Conservation (phyloP, 2,888 invertebrate species). For the Lamellibrachia columna region DNA sequence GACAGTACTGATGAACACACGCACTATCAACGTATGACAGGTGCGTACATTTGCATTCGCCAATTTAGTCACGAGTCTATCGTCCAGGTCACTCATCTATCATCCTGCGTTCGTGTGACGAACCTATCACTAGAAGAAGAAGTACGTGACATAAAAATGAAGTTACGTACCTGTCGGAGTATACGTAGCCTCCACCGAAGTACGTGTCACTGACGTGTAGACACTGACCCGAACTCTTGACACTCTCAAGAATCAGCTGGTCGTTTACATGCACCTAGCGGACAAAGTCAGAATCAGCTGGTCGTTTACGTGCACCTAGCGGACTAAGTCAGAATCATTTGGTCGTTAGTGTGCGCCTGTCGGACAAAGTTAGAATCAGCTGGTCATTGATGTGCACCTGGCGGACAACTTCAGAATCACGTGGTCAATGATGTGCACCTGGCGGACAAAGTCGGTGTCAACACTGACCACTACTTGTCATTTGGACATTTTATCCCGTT, state of each 20-base stretch:
- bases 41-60: too few relatives aligned
- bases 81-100: too few relatives aligned
- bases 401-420: not conserved
- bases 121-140: too few relatives aligned
- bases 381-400: slow-evolving; percentile 64
- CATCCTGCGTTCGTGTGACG: too few relatives aligned
- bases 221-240: slow-evolving; percentile 65
- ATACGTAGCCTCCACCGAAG: not conserved
- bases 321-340: slow-evolving; percentile 45
- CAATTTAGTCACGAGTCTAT: too few relatives aligned
- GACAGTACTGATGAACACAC: too few relatives aligned
- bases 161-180: not conserved
- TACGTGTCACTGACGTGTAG: slow-evolving; percentile 49
- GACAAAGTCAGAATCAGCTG: slow-evolving; percentile 48
- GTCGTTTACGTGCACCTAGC: slow-evolving; percentile 62
- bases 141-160: too few relatives aligned
- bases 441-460: too few relatives aligned
- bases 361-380: slow-evolving; percentile 41
- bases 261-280: slow-evolving; percentile 61
- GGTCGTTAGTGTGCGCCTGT: slow-evolving; percentile 62
- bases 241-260: slow-evolving; percentile 64
- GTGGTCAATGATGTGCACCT: too few relatives aligned
- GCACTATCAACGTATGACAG: too few relatives aligned
- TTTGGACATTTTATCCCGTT: too few relatives aligned
- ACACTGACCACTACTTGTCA: too few relatives aligned